A percentile compares a stretch with the other conserved stretches of the same genome.
Conservation (phyloP, 2,888 invertebrate species). For the Melanostoma scalare region DNA sequence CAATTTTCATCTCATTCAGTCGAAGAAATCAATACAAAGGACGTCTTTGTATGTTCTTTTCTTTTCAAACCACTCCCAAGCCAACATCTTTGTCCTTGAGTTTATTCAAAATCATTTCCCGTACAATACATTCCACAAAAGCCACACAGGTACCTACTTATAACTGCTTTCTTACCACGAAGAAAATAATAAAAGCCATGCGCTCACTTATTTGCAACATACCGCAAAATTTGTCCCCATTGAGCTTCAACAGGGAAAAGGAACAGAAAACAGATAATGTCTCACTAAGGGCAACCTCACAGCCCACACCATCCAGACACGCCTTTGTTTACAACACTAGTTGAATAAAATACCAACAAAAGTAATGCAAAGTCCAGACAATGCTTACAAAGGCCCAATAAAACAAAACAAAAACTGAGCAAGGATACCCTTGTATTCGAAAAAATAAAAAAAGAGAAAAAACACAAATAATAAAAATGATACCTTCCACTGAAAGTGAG, state of each 20-base stretch:
- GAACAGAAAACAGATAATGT: conserved; percentile 44
- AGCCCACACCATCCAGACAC: conserved; percentile 23
- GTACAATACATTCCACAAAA: conserved; percentile 23
- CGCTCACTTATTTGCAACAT: conserved; percentile 33
- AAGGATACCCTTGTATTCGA: conserved; percentile 23
- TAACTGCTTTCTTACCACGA: background rate
- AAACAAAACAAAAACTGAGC: conserved; percentile 14
- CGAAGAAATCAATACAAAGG: conserved; percentile 1
- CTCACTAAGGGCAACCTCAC: conserved; percentile 32
- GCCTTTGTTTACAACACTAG: conserved; percentile 64
- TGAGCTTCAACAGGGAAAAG: conserved; percentile 16
- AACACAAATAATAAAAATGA: conserved; percentile 1
- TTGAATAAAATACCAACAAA: conserved; percentile 60
- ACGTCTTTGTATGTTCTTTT: conserved; percentile 1
- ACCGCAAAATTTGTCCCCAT: conserved; percentile 51
- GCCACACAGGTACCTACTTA: background rate
- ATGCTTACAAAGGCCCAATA: conserved; percentile 51
- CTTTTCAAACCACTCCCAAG: background rate
- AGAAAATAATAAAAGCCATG: conserved; percentile 8
- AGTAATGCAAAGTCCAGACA: conserved; percentile 58
- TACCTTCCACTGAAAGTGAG: conserved; percentile 23
- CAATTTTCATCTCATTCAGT: too few species aligned
- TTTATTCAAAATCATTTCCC: conserved; percentile 16
- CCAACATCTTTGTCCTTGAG: conserved; percentile 32
- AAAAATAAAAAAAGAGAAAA: conserved; percentile 1